These are phyloP conservation scores for Folsomia candida DNA, from an alignment of 2,888 invertebrate species.

Conservation along the genomic window DNA sequence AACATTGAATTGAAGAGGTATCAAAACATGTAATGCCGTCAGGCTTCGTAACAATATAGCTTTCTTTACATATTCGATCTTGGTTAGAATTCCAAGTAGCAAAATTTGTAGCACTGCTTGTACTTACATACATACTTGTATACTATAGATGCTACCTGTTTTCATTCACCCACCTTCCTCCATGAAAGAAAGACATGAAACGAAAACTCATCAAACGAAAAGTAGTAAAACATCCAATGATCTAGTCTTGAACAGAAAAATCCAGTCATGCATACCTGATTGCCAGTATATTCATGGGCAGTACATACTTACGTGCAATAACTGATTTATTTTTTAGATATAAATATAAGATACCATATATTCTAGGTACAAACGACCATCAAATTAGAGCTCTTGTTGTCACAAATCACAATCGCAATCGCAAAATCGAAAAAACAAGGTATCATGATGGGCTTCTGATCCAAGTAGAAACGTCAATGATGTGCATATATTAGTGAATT, in stretches of 20 bases:
- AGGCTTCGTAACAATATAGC: no score
- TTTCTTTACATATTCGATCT: not conserved
- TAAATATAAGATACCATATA: no score
- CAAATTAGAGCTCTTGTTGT: no score
- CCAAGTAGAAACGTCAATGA: no score
- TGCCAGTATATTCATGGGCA: no score
- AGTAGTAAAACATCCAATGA: slow-evolving; percentile 11
- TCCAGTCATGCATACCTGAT: not conserved
- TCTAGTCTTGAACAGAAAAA: not conserved
- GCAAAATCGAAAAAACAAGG: no score
- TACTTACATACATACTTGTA: not conserved
- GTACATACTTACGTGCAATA: no score
- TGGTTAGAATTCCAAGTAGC: not conserved
- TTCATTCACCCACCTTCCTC: not conserved
- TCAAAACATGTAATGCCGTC: not conserved
- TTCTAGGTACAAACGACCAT: no score
- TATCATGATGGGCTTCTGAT: no score
- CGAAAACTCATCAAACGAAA: slow-evolving; percentile 13
- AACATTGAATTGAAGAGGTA: not conserved
- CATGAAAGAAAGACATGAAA: not conserved
- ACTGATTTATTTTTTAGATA: no score
- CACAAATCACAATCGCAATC: no score
- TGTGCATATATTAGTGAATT: no score
- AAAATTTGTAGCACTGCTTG: not conserved
- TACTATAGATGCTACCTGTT: not conserved